Base-by-base conservation (phyloP, 2,797 vertebrate species). In the Tadarida brasiliensis region DNA sequence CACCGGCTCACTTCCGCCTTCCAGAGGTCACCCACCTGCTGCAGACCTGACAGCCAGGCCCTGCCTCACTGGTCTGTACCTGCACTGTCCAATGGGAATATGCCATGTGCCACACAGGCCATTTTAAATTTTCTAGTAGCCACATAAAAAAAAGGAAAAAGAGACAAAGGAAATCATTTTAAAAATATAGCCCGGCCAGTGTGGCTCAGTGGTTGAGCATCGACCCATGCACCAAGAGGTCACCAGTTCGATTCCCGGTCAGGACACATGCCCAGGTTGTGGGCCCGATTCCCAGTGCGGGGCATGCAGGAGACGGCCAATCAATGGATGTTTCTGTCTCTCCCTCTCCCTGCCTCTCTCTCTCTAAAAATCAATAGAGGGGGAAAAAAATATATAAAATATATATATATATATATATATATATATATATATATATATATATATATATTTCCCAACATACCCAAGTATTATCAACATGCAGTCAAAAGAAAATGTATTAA, bases 1-100 rank as follows among this genome's bases (percentile, higher is more conserved):
- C 51, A 85, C 61, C n/a, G 3, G 24, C 57, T 96, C 71, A 54
- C 51, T 71, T 92, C 67, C 87, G 78, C 71, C 65, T 92, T 78
- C 61, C 54, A 28, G 44, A 80, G 54, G 57, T 54, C 84, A 84
- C 87, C 71, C 80, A 14, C 61, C 47, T 26, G 59, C 20, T 8
- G 33, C 8, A 84, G 54, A 57, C 35, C 44, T 39, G 12, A 22
- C 0, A 1, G 26, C 33, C 11, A 1, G 6, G 47, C n/a, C 33
- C 30, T 11, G 10, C 1, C 30, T 65, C 26, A 11, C 73, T 12
- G 22, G 4, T 44, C 30, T 44, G 28, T 1, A 8, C 35, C 65
- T 28, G 16, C 35, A 20, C n/a, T 16, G 24, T n/a, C 56, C 28
- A n/a, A 11, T 0, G 8, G 65, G 51, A 90, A 39, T 5, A 7